Conservation (phyloP, 2,888 invertebrate genomes). For the Drosophila greeni region DNA sequence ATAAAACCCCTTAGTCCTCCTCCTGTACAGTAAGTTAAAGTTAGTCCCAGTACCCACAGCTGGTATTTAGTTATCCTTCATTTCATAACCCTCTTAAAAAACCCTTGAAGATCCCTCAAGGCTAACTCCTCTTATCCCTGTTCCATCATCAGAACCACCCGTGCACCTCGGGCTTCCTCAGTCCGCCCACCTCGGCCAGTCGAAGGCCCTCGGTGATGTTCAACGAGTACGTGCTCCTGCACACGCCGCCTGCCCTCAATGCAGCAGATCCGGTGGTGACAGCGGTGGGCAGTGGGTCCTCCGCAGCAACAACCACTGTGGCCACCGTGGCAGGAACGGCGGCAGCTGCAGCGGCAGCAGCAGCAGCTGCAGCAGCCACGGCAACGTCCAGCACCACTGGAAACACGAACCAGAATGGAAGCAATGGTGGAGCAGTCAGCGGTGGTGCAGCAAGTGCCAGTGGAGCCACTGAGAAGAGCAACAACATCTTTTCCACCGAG, state of each 20-base stretch:
- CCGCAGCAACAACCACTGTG: constrained; percentile 19
- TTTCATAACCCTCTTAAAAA: constrained; percentile 9
- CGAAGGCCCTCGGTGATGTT: constrained; percentile 93
- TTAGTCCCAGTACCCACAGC: background rate
- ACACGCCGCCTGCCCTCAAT: constrained; percentile 80
- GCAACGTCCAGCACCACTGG: background rate
- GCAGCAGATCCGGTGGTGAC: constrained; percentile 65
- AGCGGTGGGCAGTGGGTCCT: constrained; percentile 15
- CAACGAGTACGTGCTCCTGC: constrained; percentile 89
- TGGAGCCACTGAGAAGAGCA: constrained; percentile 78
- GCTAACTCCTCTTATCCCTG: background rate
- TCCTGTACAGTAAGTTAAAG: background rate
- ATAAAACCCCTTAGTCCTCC: background rate
- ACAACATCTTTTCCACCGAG: constrained; percentile 87
- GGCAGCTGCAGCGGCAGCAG: background rate
- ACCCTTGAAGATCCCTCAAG: background rate
- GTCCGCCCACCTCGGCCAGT: constrained; percentile 84
- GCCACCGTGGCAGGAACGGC: constrained; percentile 21
- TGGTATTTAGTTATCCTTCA: constrained; percentile 21
- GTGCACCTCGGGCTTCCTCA: constrained; percentile 84
- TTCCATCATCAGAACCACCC: constrained; percentile 80
- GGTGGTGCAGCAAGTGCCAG: background rate
- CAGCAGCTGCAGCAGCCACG: constrained; percentile 24
- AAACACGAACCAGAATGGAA: constrained; percentile 26
- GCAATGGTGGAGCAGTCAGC: constrained; percentile 9